Base-by-base conservation (phyloP, 2,797 vertebrate genomes). In the Leuciscus waleckii region DNA sequence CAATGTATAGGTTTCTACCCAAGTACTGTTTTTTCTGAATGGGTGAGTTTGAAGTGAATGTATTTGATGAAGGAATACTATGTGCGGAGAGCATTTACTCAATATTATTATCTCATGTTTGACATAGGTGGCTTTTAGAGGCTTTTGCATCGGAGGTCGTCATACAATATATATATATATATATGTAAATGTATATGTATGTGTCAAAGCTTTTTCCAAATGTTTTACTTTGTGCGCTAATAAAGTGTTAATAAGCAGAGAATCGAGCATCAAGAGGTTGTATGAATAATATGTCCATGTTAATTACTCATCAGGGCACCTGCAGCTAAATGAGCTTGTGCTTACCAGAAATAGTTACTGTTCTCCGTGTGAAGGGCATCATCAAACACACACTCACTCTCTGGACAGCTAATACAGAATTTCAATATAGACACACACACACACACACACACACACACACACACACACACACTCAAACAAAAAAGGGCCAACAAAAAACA, bases 261-360 rank as follows among this genome's bases (percentile, higher is more conserved):
- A 84, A 46, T 73, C 26, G 10, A 77, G 61, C 83, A 85, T 77
- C 29, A 70, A 76, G 74, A 89, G 86, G 7, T 68, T 54, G 65
- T 49, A 84, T 84, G 63, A 83, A 81, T 69, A 51, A 87, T 81
- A 71, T 58, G 70, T 81, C 86, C 76, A 58, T 41, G 78, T 86
- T 79, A 85, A 82, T 84, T 85, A 87, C 76, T 82, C 74, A 84
- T 83, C 76, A 26, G 46, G 79, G 43, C 81, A 83, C 86, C 80
- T 85, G 83, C 75, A 87, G 69, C 63, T 80, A 76, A 86, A 83
- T 61, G 75, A 78, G 69, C 49, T 79, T 43, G 74, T 49, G 79
- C 69, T 82, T 68, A 78, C 80, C 83, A 85, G 71, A 86, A 87
- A 87, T 86, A 89, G 85, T 76, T 79, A 39, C 69, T 79, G 78